A percentile compares a stretch with the other conserved stretches of the same genome.
phyloP scores from a whole-genome alignment of 2,113 vertebrate genomes.

The Reinhardtius hippoglossoides region DNA sequence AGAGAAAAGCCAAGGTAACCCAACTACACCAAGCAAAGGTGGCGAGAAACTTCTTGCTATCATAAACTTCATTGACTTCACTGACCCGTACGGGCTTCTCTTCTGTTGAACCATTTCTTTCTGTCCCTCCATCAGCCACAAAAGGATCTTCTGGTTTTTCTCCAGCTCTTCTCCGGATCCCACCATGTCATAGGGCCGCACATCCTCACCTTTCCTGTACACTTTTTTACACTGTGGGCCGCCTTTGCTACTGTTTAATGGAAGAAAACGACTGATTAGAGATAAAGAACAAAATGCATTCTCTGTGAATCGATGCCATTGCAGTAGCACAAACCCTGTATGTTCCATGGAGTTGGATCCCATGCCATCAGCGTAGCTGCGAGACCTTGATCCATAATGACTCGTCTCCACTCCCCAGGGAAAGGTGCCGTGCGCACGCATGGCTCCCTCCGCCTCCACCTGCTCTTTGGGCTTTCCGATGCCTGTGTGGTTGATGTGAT shows the following conservation, averaged over 20 bases:
- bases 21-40: not conserved
- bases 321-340: constrained; percentile 77
- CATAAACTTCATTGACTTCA: not conserved
- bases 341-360: constrained; percentile 77
- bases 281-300: not conserved
- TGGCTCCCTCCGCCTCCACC: constrained; percentile 82
- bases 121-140: constrained; percentile 97
- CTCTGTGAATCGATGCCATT: not conserved
- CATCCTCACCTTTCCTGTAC: constrained; percentile 81
- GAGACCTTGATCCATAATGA: constrained; percentile 86
- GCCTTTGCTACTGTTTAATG: constrained; percentile 80
- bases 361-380: constrained; percentile 85
- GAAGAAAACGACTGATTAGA: not conserved
- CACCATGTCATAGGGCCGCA: constrained; percentile 77
- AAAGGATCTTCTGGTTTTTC: constrained; percentile 94
- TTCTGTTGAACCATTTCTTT: constrained; percentile 89
- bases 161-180: constrained; percentile 87
- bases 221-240: constrained; percentile 83
- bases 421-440: constrained; percentile 81
- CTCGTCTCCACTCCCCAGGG: constrained; percentile 85
- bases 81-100: constrained; percentile 90
- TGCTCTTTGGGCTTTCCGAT: constrained; percentile 87
- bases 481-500: constrained; percentile 86
- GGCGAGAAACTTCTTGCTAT: not conserved
- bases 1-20: not conserved